Evolutionary conservation across 92 coral and sea anemone species (phyloP), one percentile per base, ranked within the genome.

Genomic region (Bergia sp.): DNA sequence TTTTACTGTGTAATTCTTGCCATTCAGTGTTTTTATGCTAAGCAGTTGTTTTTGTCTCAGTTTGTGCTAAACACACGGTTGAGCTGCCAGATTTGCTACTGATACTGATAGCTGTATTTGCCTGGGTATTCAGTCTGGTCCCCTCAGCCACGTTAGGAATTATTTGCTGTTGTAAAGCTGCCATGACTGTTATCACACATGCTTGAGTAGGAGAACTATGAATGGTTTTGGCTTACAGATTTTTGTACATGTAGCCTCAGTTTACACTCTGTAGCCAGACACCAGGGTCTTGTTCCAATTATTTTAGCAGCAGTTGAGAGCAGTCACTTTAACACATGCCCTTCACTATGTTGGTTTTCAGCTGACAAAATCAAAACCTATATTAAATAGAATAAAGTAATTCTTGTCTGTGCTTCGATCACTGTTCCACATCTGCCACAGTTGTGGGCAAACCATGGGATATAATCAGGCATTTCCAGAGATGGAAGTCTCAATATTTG

Each of bases 161-260:
- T 84, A 11, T 29, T 84, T 84, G 39, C 23, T 23, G 21, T 71
- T 84, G 21, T 84, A 44, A 37, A 73, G 45, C 64, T 84, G 67
- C 67, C 12, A 8, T 8, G 29, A n/a, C 75, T 71, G n/a, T 44
- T 29, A 9, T 2, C 2, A 3, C 1, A 2, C 7, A 39, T 44
- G 23, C n/a, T 18, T 18, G 5, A 15, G 16, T 13, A 49, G 41
- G 50, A 45, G 9, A 10, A 13, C 61, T 71, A 42, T 69, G 45
- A 71, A 21, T 12, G 50, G 65, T 49, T 45, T 47, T 69, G 61
- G 29, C 43, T 2, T 0, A 69, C 13, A 23, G 65, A 11, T 45
- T 69, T n/a, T 2, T 23, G 40, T 84, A 37, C 18, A 53, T 44
- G 20, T 7, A 84, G 10, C 5, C 40, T 13, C 37, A 42, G 65